Conservation (phyloP, 2,888 invertebrate genomes). For the Liodrosophila aerea region DNA sequence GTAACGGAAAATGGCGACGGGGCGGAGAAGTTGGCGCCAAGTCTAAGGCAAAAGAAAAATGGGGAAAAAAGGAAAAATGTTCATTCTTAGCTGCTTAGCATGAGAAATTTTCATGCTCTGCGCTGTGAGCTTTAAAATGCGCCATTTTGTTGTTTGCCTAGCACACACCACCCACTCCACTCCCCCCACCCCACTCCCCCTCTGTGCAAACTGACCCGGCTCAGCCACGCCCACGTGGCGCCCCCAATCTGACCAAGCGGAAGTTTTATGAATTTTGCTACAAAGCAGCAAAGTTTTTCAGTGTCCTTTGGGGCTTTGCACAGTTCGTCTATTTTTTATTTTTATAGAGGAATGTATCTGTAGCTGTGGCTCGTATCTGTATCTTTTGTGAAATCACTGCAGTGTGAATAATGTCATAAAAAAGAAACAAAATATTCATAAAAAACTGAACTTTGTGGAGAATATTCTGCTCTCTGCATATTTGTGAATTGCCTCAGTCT, state of each 20-base stretch:
- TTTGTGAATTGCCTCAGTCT: conserved; percentile 24
- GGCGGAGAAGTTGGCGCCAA: conserved; percentile 54
- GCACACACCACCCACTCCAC: background rate
- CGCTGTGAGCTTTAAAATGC: conserved; percentile 70
- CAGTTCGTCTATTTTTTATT: conserved; percentile 10
- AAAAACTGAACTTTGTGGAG: conserved; percentile 47
- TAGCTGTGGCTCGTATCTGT: conserved; percentile 43
- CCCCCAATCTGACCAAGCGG: conserved; percentile 66
- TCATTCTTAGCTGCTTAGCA: conserved; percentile 47
- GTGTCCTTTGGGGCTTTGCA: conserved; percentile 49
- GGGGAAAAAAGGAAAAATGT: conserved; percentile 55
- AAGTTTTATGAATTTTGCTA: conserved; percentile 75
- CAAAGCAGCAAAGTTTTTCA: conserved; percentile 69
- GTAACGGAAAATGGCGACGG: conserved; percentile 64
- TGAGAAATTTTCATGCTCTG: conserved; percentile 42
- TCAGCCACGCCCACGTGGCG: conserved; percentile 47
- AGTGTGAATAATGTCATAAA: conserved; percentile 69
- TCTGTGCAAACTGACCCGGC: conserved; percentile 41
- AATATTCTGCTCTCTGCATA: conserved; percentile 16
- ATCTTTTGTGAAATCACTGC: conserved; percentile 72
- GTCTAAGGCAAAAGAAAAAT: too few species aligned
- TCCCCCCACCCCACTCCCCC: background rate
- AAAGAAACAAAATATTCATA: conserved; percentile 58
- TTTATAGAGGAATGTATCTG: conserved; percentile 14
- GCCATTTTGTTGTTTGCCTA: conserved; percentile 75